phyloP scores from a whole-genome alignment of 2,888 invertebrate genomes.

The Zele albiditarsus region DNA sequence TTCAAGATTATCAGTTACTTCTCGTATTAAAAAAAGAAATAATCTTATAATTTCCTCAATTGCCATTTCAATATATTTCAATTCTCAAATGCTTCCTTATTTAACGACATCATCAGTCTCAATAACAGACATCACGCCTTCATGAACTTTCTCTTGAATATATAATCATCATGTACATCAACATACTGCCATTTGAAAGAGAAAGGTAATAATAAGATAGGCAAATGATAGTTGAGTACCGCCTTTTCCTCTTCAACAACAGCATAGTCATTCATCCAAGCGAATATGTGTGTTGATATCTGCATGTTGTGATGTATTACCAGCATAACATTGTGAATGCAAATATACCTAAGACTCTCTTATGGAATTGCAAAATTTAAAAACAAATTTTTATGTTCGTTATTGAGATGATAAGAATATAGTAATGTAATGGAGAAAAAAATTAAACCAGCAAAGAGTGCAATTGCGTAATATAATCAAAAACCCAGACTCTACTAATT shows the following conservation, averaged over 20 bases:
- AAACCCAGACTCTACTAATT: too few relatives aligned
- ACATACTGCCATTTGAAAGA: not conserved
- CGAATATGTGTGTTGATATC: not conserved
- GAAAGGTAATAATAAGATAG: too few relatives aligned
- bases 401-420: not conserved
- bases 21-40: conserved; percentile 16
- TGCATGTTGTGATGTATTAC: conserved; percentile 24
- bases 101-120: not conserved
- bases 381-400: not conserved
- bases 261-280: not conserved
- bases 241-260: not conserved
- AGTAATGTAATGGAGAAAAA: too few relatives aligned
- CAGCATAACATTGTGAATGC: conserved; percentile 18
- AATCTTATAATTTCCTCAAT: conserved; percentile 6
- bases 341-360: not conserved
- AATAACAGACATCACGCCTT: not conserved
- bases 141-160: conserved; percentile 13
- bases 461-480: too few relatives aligned
- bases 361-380: not conserved
- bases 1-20: conserved; percentile 12
- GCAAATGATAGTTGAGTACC: not conserved
- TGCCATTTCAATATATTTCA: conserved; percentile 7
- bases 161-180: not conserved
- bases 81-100: not conserved
- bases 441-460: not conserved